These are phyloP conservation scores for Limenitis camilla DNA, from an alignment of 2,888 invertebrate genomes.

Conservation along the genomic window DNA sequence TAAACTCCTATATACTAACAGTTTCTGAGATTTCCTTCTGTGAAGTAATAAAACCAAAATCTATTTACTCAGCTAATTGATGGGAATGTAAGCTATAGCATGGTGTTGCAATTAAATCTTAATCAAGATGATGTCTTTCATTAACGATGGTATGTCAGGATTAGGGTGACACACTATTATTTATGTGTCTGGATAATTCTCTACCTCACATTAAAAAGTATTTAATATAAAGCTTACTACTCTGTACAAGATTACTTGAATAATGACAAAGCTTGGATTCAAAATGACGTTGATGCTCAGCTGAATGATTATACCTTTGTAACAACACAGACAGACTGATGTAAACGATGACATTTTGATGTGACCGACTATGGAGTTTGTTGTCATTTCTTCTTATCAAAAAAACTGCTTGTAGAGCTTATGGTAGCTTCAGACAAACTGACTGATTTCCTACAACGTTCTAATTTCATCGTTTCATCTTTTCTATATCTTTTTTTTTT, in stretches of 20 bases:
- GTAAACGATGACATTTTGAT: too few species aligned
- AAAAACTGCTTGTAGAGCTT: too few species aligned
- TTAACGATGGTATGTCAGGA: constrained; percentile 23
- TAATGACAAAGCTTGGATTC: neutral
- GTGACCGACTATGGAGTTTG: too few species aligned
- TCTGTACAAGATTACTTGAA: too few species aligned
- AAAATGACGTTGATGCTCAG: neutral
- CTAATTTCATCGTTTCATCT: too few species aligned
- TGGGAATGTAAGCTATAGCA: constrained; percentile 28
- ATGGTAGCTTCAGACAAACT: too few species aligned
- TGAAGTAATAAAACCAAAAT: constrained; percentile 22
- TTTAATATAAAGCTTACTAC: neutral
- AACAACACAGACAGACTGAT: too few species aligned
- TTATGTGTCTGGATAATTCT: neutral
- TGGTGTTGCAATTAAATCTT: constrained; percentile 45
- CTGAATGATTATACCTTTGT: neutral
- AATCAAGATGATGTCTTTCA: constrained; percentile 33
- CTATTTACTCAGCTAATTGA: constrained; percentile 30
- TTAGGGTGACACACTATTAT: neutral
- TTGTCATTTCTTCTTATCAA: too few species aligned
- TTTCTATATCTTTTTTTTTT: too few species aligned
- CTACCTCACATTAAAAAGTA: neutral
- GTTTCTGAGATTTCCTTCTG: too few species aligned
- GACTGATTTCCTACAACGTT: too few species aligned
- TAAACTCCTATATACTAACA: constrained; percentile 1